These are phyloP conservation scores for Quadriops clusia DNA, from an alignment of 2,888 invertebrate species.

Conservation along the genomic window DNA sequence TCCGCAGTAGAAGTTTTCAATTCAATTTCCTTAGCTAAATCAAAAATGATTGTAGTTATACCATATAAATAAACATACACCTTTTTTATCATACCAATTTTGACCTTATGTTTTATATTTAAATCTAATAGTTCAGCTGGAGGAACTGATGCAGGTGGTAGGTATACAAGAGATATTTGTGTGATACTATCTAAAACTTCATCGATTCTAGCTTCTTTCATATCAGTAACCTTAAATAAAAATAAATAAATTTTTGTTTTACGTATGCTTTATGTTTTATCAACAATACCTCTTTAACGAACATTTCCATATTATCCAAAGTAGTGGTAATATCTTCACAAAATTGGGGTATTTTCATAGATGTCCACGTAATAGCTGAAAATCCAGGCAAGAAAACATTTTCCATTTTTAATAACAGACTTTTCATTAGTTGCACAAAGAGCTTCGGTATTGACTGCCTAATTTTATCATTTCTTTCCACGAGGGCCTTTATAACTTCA, in stretches of 20 bases:
- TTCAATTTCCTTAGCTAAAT: constrained; percentile 39
- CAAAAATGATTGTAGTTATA: not conserved
- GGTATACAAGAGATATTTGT: constrained; percentile 47
- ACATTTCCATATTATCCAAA: constrained; percentile 51
- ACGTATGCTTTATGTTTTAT: too few species aligned
- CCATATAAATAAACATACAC: too few species aligned
- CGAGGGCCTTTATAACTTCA: constrained; percentile 48
- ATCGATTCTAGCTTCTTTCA: constrained; percentile 65
- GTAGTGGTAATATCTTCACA: constrained; percentile 44
- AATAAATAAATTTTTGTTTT: constrained; percentile 6
- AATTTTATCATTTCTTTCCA: constrained; percentile 50
- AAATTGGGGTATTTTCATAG: constrained; percentile 56
- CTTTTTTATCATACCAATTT: constrained; percentile 39
- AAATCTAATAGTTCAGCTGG: constrained; percentile 50
- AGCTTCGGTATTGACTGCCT: constrained; percentile 50
- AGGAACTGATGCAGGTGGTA: constrained; percentile 50
- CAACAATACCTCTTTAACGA: constrained; percentile 47
- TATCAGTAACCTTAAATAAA: constrained; percentile 48
- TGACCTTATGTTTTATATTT: constrained; percentile 45
- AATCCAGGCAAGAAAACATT: constrained; percentile 62
- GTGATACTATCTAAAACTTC: constrained; percentile 53
- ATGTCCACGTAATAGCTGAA: constrained; percentile 71
- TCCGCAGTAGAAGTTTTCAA: constrained; percentile 56
- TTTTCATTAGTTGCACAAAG: constrained; percentile 57
- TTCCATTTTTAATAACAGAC: constrained; percentile 56